Conservation (phyloP, 1,140 invertebrate species). For the Drosophila persimilis region DNA sequence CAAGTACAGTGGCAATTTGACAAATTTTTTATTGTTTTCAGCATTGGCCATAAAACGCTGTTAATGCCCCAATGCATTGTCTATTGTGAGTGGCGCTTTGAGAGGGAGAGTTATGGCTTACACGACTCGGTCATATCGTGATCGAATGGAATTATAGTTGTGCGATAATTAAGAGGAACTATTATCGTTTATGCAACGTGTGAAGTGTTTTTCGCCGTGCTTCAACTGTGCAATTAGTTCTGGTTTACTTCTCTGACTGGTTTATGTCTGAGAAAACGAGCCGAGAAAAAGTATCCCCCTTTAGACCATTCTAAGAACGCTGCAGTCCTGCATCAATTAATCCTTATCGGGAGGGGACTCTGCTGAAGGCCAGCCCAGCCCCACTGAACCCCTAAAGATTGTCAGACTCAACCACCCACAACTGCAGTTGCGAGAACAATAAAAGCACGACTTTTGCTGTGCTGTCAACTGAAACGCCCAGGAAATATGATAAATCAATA, state of each 20-base stretch:
- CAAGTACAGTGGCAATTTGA: slow-evolving; percentile 68
- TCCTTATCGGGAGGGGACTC: slow-evolving; percentile 1
- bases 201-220: slow-evolving; percentile 3
- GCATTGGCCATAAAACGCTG: slow-evolving; percentile 57
- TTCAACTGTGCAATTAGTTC: neutral
- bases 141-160: slow-evolving; percentile 27
- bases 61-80: slow-evolving; percentile 63
- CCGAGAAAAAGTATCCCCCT: neutral
- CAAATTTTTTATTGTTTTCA: slow-evolving; percentile 78
- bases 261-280: neutral
- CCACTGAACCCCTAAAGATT: neutral
- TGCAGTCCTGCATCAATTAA: slow-evolving; percentile 37
- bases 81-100: slow-evolving; percentile 16
- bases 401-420: neutral
- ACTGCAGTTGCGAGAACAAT: slow-evolving; percentile 35
- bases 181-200: slow-evolving; percentile 38
- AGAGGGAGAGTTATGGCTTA: slow-evolving; percentile 38
- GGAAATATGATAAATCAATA: slow-evolving; percentile 75
- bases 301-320: neutral
- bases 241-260: neutral
- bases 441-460: slow-evolving; percentile 29
- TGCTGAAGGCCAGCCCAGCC: neutral
- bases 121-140: slow-evolving; percentile 32
- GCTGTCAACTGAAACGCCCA: slow-evolving; percentile 53
- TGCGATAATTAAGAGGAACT: slow-evolving; percentile 41